These are phyloP conservation scores for Sebastes kiyomatsui DNA, from an alignment of 2,797 vertebrate species.

Conservation along the genomic window DNA sequence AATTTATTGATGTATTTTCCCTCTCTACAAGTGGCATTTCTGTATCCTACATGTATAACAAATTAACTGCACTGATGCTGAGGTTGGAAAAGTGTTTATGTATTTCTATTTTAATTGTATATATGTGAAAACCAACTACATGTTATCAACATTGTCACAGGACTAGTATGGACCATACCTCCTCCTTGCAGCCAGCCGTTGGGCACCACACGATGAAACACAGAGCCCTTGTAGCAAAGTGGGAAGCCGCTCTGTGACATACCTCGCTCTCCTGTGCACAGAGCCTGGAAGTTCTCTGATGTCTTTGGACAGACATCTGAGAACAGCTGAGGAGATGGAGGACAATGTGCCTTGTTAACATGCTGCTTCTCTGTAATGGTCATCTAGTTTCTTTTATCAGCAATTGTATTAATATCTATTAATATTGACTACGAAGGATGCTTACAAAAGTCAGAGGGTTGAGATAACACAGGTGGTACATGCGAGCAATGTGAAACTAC, in stretches of 20 bases:
- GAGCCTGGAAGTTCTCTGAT: constrained; percentile 86
- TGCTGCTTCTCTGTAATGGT: background rate
- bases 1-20: background rate
- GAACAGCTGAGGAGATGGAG: constrained; percentile 84
- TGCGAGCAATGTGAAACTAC: background rate
- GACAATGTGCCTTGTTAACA: background rate
- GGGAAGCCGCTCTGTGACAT: constrained; percentile 64
- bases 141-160: background rate
- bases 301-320: constrained; percentile 90
- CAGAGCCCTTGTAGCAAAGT: constrained; percentile 86
- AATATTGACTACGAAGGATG: background rate
- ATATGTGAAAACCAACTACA: background rate
- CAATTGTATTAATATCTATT: background rate
- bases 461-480: background rate
- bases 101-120: background rate
- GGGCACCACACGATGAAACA: constrained; percentile 89
- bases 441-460: background rate
- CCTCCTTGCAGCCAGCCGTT: constrained; percentile 93
- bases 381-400: background rate
- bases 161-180: constrained; percentile 73
- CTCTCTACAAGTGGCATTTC: background rate
- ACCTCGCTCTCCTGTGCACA: constrained; percentile 86
- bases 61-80: background rate
- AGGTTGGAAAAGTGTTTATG: background rate
- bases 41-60: background rate